A percentile compares a stretch with the other conserved stretches of the same genome.
Conservation (phyloP, 2,113 vertebrate genomes). For the Centropus unirufus region DNA sequence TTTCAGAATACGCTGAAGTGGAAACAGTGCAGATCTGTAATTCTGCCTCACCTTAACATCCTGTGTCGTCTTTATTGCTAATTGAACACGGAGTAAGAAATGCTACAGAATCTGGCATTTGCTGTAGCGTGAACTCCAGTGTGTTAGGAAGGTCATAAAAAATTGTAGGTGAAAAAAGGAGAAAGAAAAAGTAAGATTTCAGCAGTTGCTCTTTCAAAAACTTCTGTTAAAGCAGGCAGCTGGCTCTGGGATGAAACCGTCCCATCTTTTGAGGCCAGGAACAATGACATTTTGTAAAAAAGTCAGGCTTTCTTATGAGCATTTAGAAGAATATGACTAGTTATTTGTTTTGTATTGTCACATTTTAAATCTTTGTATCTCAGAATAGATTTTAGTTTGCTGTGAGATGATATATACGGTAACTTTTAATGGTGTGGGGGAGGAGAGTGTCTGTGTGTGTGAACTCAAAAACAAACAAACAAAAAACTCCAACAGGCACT, state of each 20-base stretch:
- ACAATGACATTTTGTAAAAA: not conserved
- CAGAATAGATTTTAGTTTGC: not conserved
- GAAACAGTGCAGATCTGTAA: not conserved
- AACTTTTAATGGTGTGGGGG: not conserved
- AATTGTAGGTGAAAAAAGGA: not conserved
- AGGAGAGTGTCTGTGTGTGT: not conserved
- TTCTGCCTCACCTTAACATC: not conserved
- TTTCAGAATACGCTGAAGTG: not conserved
- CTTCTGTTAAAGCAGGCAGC: not conserved
- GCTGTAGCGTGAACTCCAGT: not conserved
- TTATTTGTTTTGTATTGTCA: not conserved
- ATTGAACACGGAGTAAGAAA: not conserved
- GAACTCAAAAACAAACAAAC: not conserved
- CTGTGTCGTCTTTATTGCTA: not conserved
- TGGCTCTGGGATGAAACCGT: not conserved
- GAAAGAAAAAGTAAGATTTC: slow-evolving; percentile 15
- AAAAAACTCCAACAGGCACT: not conserved
- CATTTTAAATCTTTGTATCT: not conserved
- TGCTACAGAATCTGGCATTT: not conserved
- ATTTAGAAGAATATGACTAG: not conserved
- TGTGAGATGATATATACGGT: not conserved
- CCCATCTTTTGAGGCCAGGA: not conserved
- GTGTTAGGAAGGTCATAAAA: not conserved
- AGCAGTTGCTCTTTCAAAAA: not conserved
- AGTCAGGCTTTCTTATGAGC: not conserved